These are phyloP conservation scores for Strigamia maritima DNA, from an alignment of 2,888 invertebrate species.

Conservation along the genomic window DNA sequence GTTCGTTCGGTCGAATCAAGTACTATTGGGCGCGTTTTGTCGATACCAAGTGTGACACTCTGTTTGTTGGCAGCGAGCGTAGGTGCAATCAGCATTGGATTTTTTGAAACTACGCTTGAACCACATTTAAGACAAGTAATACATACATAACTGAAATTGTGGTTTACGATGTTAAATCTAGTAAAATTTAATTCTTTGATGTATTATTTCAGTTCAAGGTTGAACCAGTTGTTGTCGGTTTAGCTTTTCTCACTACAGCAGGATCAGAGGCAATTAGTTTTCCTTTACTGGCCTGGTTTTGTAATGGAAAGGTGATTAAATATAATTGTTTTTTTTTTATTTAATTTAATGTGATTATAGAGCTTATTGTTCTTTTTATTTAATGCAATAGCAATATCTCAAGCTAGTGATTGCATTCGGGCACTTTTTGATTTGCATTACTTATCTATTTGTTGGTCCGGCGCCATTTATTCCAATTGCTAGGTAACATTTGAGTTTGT, in stretches of 20 bases:
- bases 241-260: not conserved
- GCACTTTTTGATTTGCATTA: not conserved
- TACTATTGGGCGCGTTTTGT: constrained; percentile 53
- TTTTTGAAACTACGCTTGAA: constrained; percentile 82
- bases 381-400: not conserved
- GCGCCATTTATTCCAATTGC: not conserved
- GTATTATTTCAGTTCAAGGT: not conserved
- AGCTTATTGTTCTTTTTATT: not conserved
- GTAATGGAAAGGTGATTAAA: not conserved
- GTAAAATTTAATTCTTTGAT: too few species aligned
- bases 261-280: not conserved
- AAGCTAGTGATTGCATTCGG: not conserved
- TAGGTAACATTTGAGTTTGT: not conserved
- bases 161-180: too few species aligned
- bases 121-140: constrained; percentile 70
- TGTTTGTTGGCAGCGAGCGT: constrained; percentile 60
- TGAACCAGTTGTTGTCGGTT: not conserved
- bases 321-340: too few species aligned
- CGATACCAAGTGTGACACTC: constrained; percentile 60
- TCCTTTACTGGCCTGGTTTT: not conserved
- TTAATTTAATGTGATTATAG: not conserved
- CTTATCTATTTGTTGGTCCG: not conserved
- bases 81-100: constrained; percentile 73
- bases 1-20: too few species aligned
- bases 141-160: too few species aligned